These are phyloP conservation scores for Spisula solida DNA, from an alignment of 2,888 invertebrate species.

Conservation along the genomic window DNA sequence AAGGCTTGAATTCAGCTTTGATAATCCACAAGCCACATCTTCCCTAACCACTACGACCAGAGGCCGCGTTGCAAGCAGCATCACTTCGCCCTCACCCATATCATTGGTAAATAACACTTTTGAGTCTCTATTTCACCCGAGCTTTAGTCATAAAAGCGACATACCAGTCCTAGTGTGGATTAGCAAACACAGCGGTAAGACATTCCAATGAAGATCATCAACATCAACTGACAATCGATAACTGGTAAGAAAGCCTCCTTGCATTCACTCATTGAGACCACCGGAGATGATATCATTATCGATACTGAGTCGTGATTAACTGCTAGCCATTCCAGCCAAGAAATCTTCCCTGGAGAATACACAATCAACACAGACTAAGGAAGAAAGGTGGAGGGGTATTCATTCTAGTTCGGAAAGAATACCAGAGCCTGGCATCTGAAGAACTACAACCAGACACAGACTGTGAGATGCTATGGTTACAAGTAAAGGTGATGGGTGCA, in stretches of 20 bases:
- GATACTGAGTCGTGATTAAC: constrained; percentile 48
- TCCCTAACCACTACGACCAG: no score
- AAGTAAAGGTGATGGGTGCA: constrained; percentile 16
- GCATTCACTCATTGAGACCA: neutral
- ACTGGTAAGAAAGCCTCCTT: constrained; percentile 5
- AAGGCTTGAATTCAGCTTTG: no score
- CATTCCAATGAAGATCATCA: neutral
- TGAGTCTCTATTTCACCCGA: neutral
- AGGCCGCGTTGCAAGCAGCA: no score
- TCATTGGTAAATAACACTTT: no score
- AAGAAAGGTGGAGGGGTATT: constrained; percentile 50
- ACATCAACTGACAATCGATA: neutral
- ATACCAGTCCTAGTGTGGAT: neutral
- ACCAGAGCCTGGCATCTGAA: constrained; percentile 30
- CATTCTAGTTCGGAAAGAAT: constrained; percentile 29
- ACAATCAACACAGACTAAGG: constrained; percentile 27
- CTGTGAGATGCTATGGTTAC: constrained; percentile 36
- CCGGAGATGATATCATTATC: constrained; percentile 41
- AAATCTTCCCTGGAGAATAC: constrained; percentile 41
- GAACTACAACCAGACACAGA: constrained; percentile 11
- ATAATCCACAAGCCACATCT: no score
- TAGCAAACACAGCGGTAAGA: neutral
- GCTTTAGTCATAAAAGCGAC: neutral
- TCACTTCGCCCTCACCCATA: no score
- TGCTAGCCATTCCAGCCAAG: neutral